These are phyloP conservation scores for Drosophila insularis DNA, from an alignment of 1,140 invertebrate species.

Conservation along the genomic window DNA sequence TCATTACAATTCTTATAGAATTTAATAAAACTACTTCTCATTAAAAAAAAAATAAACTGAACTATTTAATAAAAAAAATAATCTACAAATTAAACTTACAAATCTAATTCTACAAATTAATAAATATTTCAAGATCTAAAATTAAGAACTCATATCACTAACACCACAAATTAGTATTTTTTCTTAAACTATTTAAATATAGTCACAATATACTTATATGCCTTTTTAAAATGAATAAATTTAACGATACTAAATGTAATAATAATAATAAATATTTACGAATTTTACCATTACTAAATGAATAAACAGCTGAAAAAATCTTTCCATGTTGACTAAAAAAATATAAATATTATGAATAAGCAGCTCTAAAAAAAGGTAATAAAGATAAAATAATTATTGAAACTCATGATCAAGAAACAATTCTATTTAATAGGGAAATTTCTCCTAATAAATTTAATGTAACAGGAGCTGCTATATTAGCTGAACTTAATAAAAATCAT, in stretches of 20 bases:
- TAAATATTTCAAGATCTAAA: constrained; percentile 82
- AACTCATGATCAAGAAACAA: constrained; percentile 82
- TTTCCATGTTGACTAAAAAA: constrained; percentile 84
- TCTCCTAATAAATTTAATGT: constrained; percentile 83
- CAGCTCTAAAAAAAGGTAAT: constrained; percentile 82
- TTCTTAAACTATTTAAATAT: constrained; percentile 85
- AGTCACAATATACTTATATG: constrained; percentile 81
- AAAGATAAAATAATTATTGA: constrained; percentile 83
- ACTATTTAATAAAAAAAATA: constrained; percentile 15
- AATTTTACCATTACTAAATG: constrained; percentile 75
- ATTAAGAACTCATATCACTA: constrained; percentile 83
- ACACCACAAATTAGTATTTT: constrained; percentile 86
- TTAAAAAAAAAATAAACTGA: constrained; percentile 11
- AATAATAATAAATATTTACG: constrained; percentile 85
- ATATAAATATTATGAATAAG: constrained; percentile 83
- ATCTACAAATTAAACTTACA: not conserved
- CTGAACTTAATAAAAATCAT: constrained; percentile 85
- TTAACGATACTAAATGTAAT: constrained; percentile 85
- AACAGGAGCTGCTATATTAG: constrained; percentile 82
- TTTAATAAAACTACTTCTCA: constrained; percentile 5
- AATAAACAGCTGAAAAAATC: constrained; percentile 80
- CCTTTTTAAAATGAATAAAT: constrained; percentile 84
- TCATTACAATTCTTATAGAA: constrained; percentile 2
- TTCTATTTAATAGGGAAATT: constrained; percentile 85
- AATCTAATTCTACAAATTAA: constrained; percentile 57